phyloP scores from a whole-genome alignment of 2,888 invertebrate species.

The Oscheius sp. region DNA sequence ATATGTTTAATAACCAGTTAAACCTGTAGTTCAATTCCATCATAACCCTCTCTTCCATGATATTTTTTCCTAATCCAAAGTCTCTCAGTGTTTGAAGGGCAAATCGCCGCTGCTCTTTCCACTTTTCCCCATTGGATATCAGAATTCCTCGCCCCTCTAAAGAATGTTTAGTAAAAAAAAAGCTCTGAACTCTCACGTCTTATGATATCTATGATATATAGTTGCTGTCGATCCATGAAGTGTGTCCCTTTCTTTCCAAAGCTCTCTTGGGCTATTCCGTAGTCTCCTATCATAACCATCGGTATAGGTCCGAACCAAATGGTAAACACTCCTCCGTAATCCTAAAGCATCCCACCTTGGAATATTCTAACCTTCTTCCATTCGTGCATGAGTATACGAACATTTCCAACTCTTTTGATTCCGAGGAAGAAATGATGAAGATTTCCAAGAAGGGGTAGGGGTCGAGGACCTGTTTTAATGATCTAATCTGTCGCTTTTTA shows the following conservation, averaged over 20 bases:
- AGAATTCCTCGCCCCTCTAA: slow-evolving; percentile 14
- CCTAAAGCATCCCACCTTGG: not conserved
- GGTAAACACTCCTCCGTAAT: slow-evolving; percentile 6
- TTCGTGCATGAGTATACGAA: not conserved
- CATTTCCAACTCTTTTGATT: not conserved
- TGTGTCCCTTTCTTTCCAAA: slow-evolving; percentile 2
- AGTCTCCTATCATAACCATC: not conserved
- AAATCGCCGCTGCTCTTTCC: slow-evolving; percentile 21
- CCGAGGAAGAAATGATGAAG: not conserved
- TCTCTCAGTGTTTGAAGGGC: slow-evolving; percentile 19
- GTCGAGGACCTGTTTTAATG: not conserved
- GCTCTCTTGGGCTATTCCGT: not conserved
- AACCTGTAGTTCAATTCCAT: slow-evolving; percentile 16
- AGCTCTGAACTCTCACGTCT: not conserved
- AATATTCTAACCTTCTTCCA: not conserved
- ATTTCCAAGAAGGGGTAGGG: not conserved
- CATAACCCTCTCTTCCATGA: slow-evolving; percentile 22
- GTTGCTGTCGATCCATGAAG: not conserved
- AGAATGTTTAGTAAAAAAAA: not conserved
- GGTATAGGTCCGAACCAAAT: slow-evolving; percentile 12
- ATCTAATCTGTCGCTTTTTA: not conserved
- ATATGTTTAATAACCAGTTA: not conserved
- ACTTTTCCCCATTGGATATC: slow-evolving; percentile 6
- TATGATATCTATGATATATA: not conserved
- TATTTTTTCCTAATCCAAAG: slow-evolving; percentile 16